Base-by-base conservation (phyloP, 2,888 invertebrate species). In the Osmoderma eremita region DNA sequence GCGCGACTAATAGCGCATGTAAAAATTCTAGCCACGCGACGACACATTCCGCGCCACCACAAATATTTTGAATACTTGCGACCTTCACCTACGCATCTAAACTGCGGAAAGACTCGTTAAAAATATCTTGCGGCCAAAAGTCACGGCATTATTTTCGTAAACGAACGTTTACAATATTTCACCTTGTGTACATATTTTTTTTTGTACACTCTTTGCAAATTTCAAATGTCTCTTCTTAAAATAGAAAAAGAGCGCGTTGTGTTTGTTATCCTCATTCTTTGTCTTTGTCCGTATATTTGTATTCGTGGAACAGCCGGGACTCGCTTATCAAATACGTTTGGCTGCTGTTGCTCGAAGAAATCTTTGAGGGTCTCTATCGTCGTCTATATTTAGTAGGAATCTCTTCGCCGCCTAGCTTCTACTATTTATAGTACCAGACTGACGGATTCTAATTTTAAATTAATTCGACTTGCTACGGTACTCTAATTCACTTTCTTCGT, bases 381-480 rank as follows among this genome's bases (percentile, higher is more conserved):
- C 45, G 45, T 22, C 58, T 61, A 61, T 61, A 61, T 61, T 61
- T 61, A 61, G 24, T 24, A 45, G 58, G 58, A 61, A 61, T 61
- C 30, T 61, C 63, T 63, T 63, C 41, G 39, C 49, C 63, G 63
- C 50, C 63, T 45, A 50, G 39, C 63, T 63, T 50, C 36, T 22
- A 41, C 51, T 63, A 63, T 63, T 63, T 63, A 63, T 63, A 63
- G 63, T 24, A 41, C 10, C 53, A 39, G 51, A 17, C 42, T 51
- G 53, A 30, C 42, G 53, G 53, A 15, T 49, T 63, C 51, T 63
- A 63, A 50, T 63, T 63, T 53, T 63, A 63, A 63, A 51, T 63
- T 51, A 63, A 63, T 63, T 41, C 42, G 30, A 50, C 51, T 63
- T 63, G 50, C 53, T 39, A 41, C 51, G 24, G 13, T 13, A 22